Base-by-base conservation (phyloP, 2,888 invertebrate genomes). In the Allygus modestus region DNA sequence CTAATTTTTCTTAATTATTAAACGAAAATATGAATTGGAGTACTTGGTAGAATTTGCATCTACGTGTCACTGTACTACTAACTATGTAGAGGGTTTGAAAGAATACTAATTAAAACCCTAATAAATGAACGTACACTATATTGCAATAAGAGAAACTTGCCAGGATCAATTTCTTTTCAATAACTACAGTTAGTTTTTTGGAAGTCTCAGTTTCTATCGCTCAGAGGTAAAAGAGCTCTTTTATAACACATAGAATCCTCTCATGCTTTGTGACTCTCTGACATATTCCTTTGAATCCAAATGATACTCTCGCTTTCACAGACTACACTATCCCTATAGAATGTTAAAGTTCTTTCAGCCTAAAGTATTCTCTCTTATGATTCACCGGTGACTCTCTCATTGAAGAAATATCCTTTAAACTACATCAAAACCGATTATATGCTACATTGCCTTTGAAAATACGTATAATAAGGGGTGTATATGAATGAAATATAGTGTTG, bases 251-350 rank as follows among this genome's bases (percentile, higher is more conserved):
- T 65, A 31, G 65, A 65, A 65, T n/a, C 65, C 65, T 28, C 28
- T 65, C 31, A 17, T 65, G 65, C 65, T 65, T 65, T 65, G 65
- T 65, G 65, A 65, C 65, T 54, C 23, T 4, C 20, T 65, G 65
- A 65, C 65, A 65, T 65, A 65, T 65, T 65, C 26, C 65, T 65
- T 65, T 65, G 65, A 65, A 12, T 28, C 65, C 31, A 65, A 65
- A 65, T 65, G 65, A 65, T 28, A 65, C 54, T 65, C 65, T 65
- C 31, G 28, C 28, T 28, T 65, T 65, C 28, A 31, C 65, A 65
- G 31, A 28, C 28, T 65, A 28, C 65, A 65, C 65, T 65, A 65
- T 65, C 17, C 31, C 65, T 28, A 15, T 65, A 58, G 58, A 58
- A 58, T 58, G 58, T 58, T 20, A 65, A 65, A 28, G 65, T 65